Percentiles rank a stretch among this genome's conserved stretches.
Conservation (phyloP, 2,888 invertebrate species). For the Gymnosoma rotundatum region DNA sequence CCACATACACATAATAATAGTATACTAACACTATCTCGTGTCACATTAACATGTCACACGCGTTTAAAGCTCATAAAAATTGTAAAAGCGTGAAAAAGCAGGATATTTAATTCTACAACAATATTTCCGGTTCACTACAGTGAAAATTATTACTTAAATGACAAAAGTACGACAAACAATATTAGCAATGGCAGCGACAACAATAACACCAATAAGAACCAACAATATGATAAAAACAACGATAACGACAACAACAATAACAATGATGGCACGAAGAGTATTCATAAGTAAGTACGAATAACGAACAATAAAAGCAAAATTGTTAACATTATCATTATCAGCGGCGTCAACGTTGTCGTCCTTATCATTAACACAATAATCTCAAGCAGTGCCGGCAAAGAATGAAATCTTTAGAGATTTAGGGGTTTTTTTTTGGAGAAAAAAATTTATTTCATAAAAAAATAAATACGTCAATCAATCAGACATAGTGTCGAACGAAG, state of each 20-base stretch:
- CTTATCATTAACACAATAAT: slow-evolving; percentile 41
- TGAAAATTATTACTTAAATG: slow-evolving; percentile 76
- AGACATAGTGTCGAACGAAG: no score
- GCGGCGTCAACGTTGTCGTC: slow-evolving; percentile 31
- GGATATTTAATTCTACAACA: slow-evolving; percentile 62
- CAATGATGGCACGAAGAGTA: not conserved
- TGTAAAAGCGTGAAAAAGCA: slow-evolving; percentile 54
- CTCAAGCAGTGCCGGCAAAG: not conserved
- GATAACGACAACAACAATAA: not conserved
- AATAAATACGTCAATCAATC: no score
- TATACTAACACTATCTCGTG: not conserved
- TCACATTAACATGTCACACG: slow-evolving; percentile 35
- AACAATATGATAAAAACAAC: not conserved
- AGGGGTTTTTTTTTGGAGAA: not conserved
- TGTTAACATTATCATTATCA: slow-evolving; percentile 54
- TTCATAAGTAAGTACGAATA: not conserved
- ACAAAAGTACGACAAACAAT: slow-evolving; percentile 64
- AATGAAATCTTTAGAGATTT: not conserved
- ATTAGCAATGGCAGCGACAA: slow-evolving; percentile 12
- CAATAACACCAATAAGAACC: slow-evolving; percentile 16
- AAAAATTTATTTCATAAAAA: no score
- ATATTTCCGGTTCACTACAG: slow-evolving; percentile 60
- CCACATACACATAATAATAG: not conserved
- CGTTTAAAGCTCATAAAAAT: slow-evolving; percentile 22
- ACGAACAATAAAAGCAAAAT: slow-evolving; percentile 47